Evolutionary conservation across 1,140 invertebrate genomes (phyloP), one percentile per base, ranked within the genome.

Genomic region (Megalopta genalis): DNA sequence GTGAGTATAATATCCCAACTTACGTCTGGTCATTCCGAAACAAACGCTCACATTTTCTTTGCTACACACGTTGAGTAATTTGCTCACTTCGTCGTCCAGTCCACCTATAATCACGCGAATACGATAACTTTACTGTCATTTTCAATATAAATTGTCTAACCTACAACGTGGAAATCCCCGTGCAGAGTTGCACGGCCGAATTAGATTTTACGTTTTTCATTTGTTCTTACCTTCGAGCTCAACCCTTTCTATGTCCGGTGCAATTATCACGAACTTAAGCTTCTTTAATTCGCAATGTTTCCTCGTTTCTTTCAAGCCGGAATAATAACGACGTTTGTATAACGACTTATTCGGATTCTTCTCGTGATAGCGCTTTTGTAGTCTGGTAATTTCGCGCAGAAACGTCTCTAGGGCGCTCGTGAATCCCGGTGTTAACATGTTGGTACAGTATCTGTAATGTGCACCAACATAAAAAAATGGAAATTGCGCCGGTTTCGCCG

Each of bases 1-100:
- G 57, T 93, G 92, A 76, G 93, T 93, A 32, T 93, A 91, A 68
- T 93, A 90, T 12, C 94, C 94, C n/a, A 95, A 88, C 18, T 93
- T 92, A 49, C 93, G 90, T 16, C 93, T 88, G 0, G 90, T 88
- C 6, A 95, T 87, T 9, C 94, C 94, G 88, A 94, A 95, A 23
- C 94, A 92, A 88, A 93, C 93, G 39, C 93, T 91, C 7, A 94
- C 91, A 37, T 93, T 88, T 74, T 94, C 90, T 66, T 60, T 85
- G 70, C 60, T 83, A 66, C 89, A 90, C 0, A 49, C 60, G 27
- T 77, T 84, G 8, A 85, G 74, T 52, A 90, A 80, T 66, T 85
- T 86, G 10, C 68, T 49, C 3, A 90, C 63, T 23, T 78, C 39
- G 64, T 88, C 86, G 42, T 88, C 84, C 57, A 90, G 77, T 57